These are phyloP conservation scores for Melipona quadrifasciata DNA, from an alignment of 1,140 invertebrate species.

Conservation along the genomic window DNA sequence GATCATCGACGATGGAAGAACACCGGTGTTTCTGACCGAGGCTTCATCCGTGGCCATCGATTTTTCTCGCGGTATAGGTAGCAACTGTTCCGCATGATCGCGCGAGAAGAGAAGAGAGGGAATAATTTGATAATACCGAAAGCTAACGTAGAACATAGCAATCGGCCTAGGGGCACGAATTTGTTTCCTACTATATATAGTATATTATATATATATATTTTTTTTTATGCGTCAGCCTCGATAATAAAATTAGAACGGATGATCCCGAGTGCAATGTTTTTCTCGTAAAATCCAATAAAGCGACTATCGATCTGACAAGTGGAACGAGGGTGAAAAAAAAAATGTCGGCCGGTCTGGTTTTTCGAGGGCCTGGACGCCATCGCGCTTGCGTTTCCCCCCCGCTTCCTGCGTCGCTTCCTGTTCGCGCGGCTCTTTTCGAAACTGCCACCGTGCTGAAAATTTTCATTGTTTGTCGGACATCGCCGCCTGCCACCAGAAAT, in stretches of 20 bases:
- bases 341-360: constrained; percentile 29
- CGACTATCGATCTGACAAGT: constrained; percentile 21
- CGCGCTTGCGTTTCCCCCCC: not conserved
- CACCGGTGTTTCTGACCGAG: no score
- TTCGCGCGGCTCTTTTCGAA: constrained; percentile 1
- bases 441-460: constrained; percentile 1
- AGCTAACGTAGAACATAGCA: constrained; percentile 38
- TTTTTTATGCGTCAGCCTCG: not conserved
- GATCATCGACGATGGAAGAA: not conserved
- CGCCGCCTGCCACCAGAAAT: not conserved
- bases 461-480: constrained; percentile 26
- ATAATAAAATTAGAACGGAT: constrained; percentile 61
- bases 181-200: not conserved
- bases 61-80: constrained; percentile 41
- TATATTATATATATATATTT: no score
- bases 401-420: constrained; percentile 11
- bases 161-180: not conserved
- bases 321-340: not conserved
- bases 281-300: constrained; percentile 33
- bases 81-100: constrained; percentile 55
- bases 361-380: constrained; percentile 11
- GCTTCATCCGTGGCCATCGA: constrained; percentile 12
- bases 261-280: constrained; percentile 47
- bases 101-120: not conserved
- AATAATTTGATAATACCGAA: constrained; percentile 60